Conservation (phyloP, 2,113 vertebrate species). For the Ptyas mucosa region DNA sequence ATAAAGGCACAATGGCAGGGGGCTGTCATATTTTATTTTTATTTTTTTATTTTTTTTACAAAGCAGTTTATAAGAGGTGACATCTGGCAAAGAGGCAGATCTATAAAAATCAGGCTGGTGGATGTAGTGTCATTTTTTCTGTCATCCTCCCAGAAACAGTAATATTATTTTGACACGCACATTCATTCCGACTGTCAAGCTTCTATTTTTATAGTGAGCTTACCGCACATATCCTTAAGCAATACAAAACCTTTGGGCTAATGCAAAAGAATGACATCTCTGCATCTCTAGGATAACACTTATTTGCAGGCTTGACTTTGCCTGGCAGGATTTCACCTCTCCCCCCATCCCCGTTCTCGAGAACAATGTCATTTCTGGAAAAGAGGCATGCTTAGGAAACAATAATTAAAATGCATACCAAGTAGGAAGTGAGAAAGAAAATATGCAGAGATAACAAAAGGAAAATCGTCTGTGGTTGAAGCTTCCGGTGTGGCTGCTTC, state of each 20-base stretch:
- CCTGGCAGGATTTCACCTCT: constrained; percentile 56
- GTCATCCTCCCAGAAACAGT: constrained; percentile 74
- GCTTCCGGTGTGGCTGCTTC: constrained; percentile 53
- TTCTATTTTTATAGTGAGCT: constrained; percentile 81
- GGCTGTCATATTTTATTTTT: constrained; percentile 56
- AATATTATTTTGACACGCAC: constrained; percentile 83
- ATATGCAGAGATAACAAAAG: neutral
- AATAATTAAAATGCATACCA: constrained; percentile 31
- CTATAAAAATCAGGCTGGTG: constrained; percentile 73
- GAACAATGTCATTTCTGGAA: constrained; percentile 66
- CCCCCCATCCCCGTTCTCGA: constrained; percentile 25
- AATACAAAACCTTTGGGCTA: constrained; percentile 80
- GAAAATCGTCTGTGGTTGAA: constrained; percentile 31
- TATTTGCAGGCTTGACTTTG: constrained; percentile 75
- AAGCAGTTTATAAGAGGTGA: constrained; percentile 81
- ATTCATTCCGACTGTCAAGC: constrained; percentile 78
- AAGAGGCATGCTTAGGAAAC: constrained; percentile 42
- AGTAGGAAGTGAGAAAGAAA: constrained; percentile 39
- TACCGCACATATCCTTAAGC: constrained; percentile 76
- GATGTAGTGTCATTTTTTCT: constrained; percentile 74
- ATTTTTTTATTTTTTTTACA: constrained; percentile 62
- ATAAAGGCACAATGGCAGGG: constrained; percentile 68
- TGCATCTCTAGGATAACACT: constrained; percentile 76
- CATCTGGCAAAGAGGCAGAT: constrained; percentile 80
- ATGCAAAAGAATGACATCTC: constrained; percentile 79